Evolutionary conservation across 2,888 invertebrate species (phyloP).

Genomic region (Reticulitermes lucifugus): DNA sequence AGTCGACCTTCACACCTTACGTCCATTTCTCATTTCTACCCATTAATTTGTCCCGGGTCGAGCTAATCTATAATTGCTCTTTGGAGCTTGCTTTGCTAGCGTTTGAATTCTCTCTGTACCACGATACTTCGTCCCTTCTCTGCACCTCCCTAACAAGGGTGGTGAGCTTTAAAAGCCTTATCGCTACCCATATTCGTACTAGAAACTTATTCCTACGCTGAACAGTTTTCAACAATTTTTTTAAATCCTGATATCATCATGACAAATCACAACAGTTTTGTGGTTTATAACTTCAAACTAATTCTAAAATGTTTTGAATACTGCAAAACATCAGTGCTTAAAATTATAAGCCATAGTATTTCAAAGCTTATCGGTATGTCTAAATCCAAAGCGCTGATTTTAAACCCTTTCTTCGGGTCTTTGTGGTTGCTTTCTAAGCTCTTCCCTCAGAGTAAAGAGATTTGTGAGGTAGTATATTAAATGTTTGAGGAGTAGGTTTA

Average conservation of each 20-base stretch:
- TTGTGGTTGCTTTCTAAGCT: too few species aligned
- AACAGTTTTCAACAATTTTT: neutral
- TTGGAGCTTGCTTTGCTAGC: slow-evolving; percentile 43
- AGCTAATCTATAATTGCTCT: slow-evolving; percentile 51
- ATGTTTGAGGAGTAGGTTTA: too few species aligned
- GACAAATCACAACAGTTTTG: neutral
- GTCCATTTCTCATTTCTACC: slow-evolving; percentile 50
- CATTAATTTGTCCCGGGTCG: slow-evolving; percentile 50
- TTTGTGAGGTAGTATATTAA: too few species aligned
- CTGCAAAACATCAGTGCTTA: too few species aligned
- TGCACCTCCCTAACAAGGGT: neutral
- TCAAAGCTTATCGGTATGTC: too few species aligned
- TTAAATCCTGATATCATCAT: neutral
- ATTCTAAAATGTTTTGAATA: neutral
- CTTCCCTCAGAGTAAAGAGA: too few species aligned
- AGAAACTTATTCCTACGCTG: neutral
- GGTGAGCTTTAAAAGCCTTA: slow-evolving; percentile 11
- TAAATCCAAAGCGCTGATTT: too few species aligned
- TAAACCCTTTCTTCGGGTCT: too few species aligned
- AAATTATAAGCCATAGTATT: too few species aligned
- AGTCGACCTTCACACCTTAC: slow-evolving; percentile 44
- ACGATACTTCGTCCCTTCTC: neutral
- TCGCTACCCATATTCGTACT: neutral
- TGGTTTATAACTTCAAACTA: neutral
- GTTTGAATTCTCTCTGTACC: slow-evolving; percentile 21